These are phyloP conservation scores for Ornithorhynchus anatinus DNA, from an alignment of 2,113 vertebrate genomes.

Conservation along the genomic window DNA sequence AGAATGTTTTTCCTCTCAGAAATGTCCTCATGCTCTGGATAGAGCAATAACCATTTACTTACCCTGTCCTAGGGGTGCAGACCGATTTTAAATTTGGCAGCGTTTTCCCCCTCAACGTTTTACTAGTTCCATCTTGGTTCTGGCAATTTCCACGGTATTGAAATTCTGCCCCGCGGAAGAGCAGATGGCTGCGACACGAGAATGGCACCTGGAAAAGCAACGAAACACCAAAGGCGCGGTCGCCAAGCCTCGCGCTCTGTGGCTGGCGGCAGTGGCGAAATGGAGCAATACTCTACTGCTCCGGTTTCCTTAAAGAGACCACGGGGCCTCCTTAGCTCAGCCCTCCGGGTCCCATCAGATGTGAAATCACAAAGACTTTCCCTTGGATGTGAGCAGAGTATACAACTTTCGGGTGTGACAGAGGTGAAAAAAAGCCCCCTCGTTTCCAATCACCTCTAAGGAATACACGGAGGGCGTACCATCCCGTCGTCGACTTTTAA, in stretches of 20 bases:
- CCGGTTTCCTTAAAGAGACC: constrained; percentile 35
- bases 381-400: neutral
- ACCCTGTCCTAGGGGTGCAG: neutral
- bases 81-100: neutral
- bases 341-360: constrained; percentile 14
- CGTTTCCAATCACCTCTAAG: constrained; percentile 11
- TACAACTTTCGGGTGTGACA: neutral
- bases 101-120: neutral
- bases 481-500: constrained; percentile 34
- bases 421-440: neutral
- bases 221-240: constrained; percentile 34
- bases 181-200: constrained; percentile 35
- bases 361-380: constrained; percentile 17
- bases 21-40: too few species aligned
- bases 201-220: constrained; percentile 43
- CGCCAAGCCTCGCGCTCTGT: constrained; percentile 19
- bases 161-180: constrained; percentile 13
- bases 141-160: neutral
- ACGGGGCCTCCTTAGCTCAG: neutral
- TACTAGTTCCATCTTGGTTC: neutral
- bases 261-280: constrained; percentile 27
- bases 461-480: constrained; percentile 37
- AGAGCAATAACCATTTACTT: too few species aligned
- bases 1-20: too few species aligned
- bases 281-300: constrained; percentile 4